These are phyloP conservation scores for Eupithecia abbreviata DNA, from an alignment of 2,888 invertebrate genomes.

Conservation along the genomic window DNA sequence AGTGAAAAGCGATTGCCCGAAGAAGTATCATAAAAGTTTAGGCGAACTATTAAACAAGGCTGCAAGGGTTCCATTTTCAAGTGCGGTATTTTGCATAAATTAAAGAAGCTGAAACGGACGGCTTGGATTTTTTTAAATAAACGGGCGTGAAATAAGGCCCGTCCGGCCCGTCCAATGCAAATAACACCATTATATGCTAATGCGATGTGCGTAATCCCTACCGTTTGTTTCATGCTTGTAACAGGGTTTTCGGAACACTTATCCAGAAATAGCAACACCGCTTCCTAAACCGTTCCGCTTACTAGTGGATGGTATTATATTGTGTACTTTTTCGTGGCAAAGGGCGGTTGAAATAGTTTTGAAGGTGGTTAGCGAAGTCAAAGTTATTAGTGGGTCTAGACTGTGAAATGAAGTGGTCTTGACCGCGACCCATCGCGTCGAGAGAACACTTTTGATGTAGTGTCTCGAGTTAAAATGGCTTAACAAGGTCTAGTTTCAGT, in stretches of 20 bases:
- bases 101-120: conserved; percentile 66
- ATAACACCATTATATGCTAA: conserved; percentile 81
- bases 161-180: conserved; percentile 68
- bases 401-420: conserved; percentile 51
- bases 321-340: conserved; percentile 15
- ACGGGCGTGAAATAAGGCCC: conserved; percentile 72
- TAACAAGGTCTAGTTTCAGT: conserved; percentile 55
- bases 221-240: conserved; percentile 65
- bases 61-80: conserved; percentile 67
- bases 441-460: conserved; percentile 26
- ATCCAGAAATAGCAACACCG: conserved; percentile 60
- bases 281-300: conserved; percentile 52
- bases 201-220: conserved; percentile 74
- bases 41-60: conserved; percentile 57
- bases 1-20: conserved; percentile 22
- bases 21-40: conserved; percentile 53
- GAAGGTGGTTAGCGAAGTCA: conserved; percentile 51
- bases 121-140: conserved; percentile 76
- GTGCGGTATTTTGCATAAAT: conserved; percentile 79
- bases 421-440: conserved; percentile 64
- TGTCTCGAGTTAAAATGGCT: conserved; percentile 43
- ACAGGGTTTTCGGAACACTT: conserved; percentile 63
- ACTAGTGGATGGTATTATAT: conserved; percentile 37
- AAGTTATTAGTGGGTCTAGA: conserved; percentile 63
- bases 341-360: conserved; percentile 27